A percentile compares a stretch with the other conserved stretches of the same genome.
phyloP scores from a whole-genome alignment of 1,140 invertebrate species.

The Trichogramma pretiosum region DNA sequence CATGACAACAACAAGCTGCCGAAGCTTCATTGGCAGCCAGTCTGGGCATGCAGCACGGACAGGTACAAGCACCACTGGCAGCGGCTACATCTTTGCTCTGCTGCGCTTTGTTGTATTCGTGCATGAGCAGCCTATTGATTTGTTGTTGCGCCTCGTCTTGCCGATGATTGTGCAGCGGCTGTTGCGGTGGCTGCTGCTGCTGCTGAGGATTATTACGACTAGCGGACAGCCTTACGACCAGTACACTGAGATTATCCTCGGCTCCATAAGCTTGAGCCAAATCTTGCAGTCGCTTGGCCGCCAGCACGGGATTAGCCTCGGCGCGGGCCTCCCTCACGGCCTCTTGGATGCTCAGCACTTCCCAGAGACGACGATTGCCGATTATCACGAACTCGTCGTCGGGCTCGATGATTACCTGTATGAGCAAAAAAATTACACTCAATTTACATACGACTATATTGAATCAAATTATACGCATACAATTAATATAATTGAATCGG shows the following conservation, averaged over 20 bases:
- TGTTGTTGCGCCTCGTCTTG: conserved; percentile 37
- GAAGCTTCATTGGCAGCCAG: conserved; percentile 28
- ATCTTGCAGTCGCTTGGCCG: conserved; percentile 72
- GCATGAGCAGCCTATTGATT: conserved; percentile 48
- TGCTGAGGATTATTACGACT: conserved; percentile 15
- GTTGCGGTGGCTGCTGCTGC: conserved; percentile 42
- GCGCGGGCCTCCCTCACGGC: conserved; percentile 66
- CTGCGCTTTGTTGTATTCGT: conserved; percentile 64
- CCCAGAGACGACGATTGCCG: conserved; percentile 70
- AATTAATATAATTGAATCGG: too few relatives aligned
- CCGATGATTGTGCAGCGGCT: conserved; percentile 45
- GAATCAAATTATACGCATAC: too few relatives aligned
- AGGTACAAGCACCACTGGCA: conserved; percentile 36
- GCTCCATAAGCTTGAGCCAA: conserved; percentile 73
- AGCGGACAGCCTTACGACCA: conserved; percentile 56
- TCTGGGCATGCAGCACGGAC: conserved; percentile 37
- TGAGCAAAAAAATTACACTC: too few relatives aligned
- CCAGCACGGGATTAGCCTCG: conserved; percentile 65
- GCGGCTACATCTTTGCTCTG: background rate
- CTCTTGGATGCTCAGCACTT: conserved; percentile 63
- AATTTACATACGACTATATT: too few relatives aligned
- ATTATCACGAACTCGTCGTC: conserved; percentile 74
- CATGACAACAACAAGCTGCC: conserved; percentile 35
- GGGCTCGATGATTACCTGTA: conserved; percentile 54
- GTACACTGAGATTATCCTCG: conserved; percentile 69